These are phyloP conservation scores for Papilio dardanus DNA, from an alignment of 1,140 invertebrate genomes.

Conservation along the genomic window DNA sequence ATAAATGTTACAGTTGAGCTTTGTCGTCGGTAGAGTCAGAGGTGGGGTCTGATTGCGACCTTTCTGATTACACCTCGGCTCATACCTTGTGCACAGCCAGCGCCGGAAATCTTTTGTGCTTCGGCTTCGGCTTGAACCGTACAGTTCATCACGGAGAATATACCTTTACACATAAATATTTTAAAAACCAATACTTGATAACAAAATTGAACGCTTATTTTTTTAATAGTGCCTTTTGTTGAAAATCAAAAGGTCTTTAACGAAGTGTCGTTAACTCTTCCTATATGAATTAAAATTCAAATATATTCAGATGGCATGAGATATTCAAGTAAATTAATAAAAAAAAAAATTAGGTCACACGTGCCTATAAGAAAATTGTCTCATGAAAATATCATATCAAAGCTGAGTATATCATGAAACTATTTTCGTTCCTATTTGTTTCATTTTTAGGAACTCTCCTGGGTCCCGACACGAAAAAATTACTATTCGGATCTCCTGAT, in stretches of 20 bases:
- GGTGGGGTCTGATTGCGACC: conserved; percentile 77
- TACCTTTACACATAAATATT: conserved; percentile 11
- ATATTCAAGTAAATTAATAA: too few relatives aligned
- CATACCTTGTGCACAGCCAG: conserved; percentile 80
- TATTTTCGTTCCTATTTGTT: conserved; percentile 10
- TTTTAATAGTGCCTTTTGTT: neutral
- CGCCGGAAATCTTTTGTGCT: conserved; percentile 82
- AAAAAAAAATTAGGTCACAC: neutral
- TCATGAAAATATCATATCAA: conserved; percentile 4
- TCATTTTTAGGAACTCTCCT: neutral
- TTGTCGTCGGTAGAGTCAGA: conserved; percentile 37
- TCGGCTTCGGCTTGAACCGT: conserved; percentile 65
- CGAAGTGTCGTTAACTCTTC: too few relatives aligned
- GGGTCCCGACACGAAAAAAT: neutral
- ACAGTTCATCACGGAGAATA: neutral
- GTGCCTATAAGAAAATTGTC: neutral
- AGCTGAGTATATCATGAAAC: neutral
- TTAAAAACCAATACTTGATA: neutral
- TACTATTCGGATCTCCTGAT: neutral
- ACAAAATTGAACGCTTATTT: neutral
- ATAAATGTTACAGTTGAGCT: neutral
- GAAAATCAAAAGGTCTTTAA: too few relatives aligned
- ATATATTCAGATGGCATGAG: too few relatives aligned
- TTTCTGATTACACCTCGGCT: conserved; percentile 82
- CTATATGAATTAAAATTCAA: too few relatives aligned